Evolutionary conservation across 2,888 invertebrate genomes (phyloP), one percentile per base, ranked within the genome.

Genomic region (Muschampia plurimacula): DNA sequence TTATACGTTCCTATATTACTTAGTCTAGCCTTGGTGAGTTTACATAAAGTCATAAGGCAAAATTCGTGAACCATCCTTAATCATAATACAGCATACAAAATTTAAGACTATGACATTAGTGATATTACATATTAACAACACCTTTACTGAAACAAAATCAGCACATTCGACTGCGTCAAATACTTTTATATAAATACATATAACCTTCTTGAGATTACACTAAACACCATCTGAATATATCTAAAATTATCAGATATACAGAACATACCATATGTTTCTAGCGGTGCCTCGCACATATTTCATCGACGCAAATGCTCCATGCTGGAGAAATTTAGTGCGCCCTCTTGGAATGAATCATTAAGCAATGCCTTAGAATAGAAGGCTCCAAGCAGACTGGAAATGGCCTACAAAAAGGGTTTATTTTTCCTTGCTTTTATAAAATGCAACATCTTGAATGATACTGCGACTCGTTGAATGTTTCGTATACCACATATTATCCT

Each of bases 341-440:
- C 82, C 79, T 79, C 78, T 74, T 77, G 76, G 82, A 84, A 86
- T 88, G 80, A 88, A 87, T 85, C 86, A 86, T 84, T 84, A 82
- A 82, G 77, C 79, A 78, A 77, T 76, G 77, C 78, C 76, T 76
- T 71, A 72, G 74, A 75, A 68, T 74, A 74, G 74, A 75, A 75
- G 75, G 59, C 74, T 71, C 44, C 22, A 36, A 46, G 46, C 32
- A 66, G 39, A 36, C 52, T 66, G 70, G 65, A 71, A 71, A 71
- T 60, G 65, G 36, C 65, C 32, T 71, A 59, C 32, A 6, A 39
- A 66, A 15, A 13, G 22, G 65, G 65, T 32, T 71, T 71, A 5
- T 12, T 36, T 70, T 60, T 65, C 32, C 32, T 64, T 70, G 15
- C 46, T 12, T 52, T 36, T 57, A 57, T 57, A 46, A 46, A 46